Evolutionary conservation across 2,888 invertebrate species (phyloP), one percentile per base, ranked within the genome.

Genomic region (Palloptera scutellata): DNA sequence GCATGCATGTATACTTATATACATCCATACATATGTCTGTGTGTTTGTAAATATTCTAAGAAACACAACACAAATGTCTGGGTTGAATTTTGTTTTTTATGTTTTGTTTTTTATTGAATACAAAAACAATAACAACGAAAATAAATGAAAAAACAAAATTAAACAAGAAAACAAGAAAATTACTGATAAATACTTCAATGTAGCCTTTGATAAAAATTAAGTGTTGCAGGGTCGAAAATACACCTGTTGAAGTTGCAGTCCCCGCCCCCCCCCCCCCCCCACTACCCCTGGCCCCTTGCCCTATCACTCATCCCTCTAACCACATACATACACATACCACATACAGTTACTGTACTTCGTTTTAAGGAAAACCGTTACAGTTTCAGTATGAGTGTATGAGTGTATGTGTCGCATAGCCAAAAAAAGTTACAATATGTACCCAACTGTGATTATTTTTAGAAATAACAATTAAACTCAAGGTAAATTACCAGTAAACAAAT

Each of bases 201-300:
- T n/a, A n/a, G 30, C 30, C 30, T 40, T 52, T 15, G 45, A 57
- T 53, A 55, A 48, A 43, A 19, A 43, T 20, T 9, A 51, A 61
- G 48, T 61, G 51, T 20, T 30, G 61, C 30, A 61, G 52, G 52
- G 59, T 59, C 43, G 59, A 17, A 59, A 59, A 30, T 2, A 41
- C 59, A 59, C 59, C 59, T 59, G 59, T 59, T 59, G 59, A 59
- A 19, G 19, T 59, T 40, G 5, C n/a, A 43, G 13, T 40, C 17
- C 13, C 8, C 15, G 15, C 42, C 15, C 41, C 17, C 69, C 66
- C 66, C 68, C 67, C 70, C 70, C 63, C 60, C 63, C 64, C 62
- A 61, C 57, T 42, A 19, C 15, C 12, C 59, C 42, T 42, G 30
- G 20, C 55, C 42, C 41, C n/a, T 54, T 13, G n/a, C n/a, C n/a